Base-by-base conservation (phyloP, 37 sponge, comb jelly and placozoan genomes). In the Dysidea cf. avara region DNA sequence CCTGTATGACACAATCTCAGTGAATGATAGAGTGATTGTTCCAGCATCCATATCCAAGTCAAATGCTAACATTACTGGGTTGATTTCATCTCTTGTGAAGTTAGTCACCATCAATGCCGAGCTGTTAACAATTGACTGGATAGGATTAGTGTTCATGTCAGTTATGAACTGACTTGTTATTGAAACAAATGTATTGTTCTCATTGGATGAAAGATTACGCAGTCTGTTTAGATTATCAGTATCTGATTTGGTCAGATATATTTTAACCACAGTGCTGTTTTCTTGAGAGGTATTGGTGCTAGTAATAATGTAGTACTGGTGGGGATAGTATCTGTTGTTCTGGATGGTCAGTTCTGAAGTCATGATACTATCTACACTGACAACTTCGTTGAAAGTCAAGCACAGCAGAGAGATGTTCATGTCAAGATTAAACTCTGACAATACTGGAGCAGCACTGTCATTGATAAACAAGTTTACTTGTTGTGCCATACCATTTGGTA, bases 361-460 rank as follows among this genome's bases (percentile, higher is more conserved):
- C 16, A 55, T 24, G 7, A 92, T 59, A 6, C 71, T 69, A 1
- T 56, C 54, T 21, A 78, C 83, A 58, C 81, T 75, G 37, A 95
- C 88, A 35, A 88, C 87, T 51, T 95, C 96, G 68, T 78, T 51
- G 49, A 90, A 95, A 22, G 79, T 80, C 33, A 95, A 72, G 17
- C 32, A 52, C 17, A 95, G 47, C 40, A 48, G 30, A 46, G 69
- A 66, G 47, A 63, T 62, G 70, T 95, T 76, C 78, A 90, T 76
- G 72, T 95, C 86, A 32, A 95, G 66, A 30, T 69, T 58, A 68
- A 84, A 95, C 28, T 59, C 33, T 11, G 57, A 24, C 24, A 95
- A 82, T 0, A 25, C 1, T 39, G 96, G 96, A 18, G 61, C n/a
- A 26, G 80, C 79, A 5, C 39, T 61, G 61, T 95, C 96, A 16